Base-by-base conservation (phyloP, 2,888 invertebrate species). In the Catocala nupta region DNA sequence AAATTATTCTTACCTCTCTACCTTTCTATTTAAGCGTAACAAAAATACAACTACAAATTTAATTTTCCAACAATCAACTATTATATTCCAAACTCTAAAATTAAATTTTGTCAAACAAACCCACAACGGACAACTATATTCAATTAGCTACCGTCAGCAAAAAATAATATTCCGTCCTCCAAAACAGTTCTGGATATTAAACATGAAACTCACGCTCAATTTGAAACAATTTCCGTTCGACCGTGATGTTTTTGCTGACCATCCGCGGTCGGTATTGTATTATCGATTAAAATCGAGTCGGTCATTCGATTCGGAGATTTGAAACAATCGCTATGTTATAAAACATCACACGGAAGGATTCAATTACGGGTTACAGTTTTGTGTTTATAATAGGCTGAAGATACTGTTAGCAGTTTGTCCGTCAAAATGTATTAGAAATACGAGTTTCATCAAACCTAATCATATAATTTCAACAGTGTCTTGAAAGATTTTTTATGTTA, bases 231-330 rank as follows among this genome's bases (percentile, higher is more conserved):
- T 75, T 75, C 80, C 78, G 71, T 52, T 58, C 66, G 65, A 61
- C 80, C 68, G 51, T 78, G 71, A 71, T 75, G 80, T 80, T 78
- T 80, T 75, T 78, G 70, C 71, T 65, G 65, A 71, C 69, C 69
- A 70, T 75, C 75, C 74, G 74, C 55, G 72, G 73, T 76, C 70
- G 73, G 79, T 72, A 80, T 81, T 83, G 82, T 82, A 78, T 77
- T 81, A 81, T 80, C 74, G 80, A 85, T 78, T 78, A 82, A 75
- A 80, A 78, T 71, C 71, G 81, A 64, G 69, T 68, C 62, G 62
- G 73, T 70, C 53, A 72, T 78, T 71, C 77, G 75, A 77, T 76
- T 78, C 77, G 68, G 63, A 65, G 73, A 76, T 73, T 78, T 71
- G 74, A 76, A 80, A 83, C 78, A 81, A 79, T 79, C 71, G 73